Conservation (phyloP, 2,888 invertebrate genomes). For the Clostera curtula region DNA sequence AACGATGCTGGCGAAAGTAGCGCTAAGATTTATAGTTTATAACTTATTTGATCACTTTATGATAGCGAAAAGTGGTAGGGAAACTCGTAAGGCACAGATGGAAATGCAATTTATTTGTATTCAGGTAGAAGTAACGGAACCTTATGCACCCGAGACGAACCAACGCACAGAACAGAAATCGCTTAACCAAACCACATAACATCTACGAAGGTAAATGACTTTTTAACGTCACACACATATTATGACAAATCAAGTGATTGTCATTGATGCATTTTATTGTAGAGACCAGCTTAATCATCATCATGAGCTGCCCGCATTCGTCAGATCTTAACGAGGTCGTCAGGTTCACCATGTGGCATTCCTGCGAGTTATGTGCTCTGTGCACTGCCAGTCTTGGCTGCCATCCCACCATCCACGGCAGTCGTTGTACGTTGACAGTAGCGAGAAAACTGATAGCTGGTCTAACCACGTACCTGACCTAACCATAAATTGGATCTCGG, state of each 20-base stretch:
- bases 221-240: conserved; percentile 35
- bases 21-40: conserved; percentile 64
- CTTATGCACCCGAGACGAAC: conserved; percentile 38
- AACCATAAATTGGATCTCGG: too few species aligned
- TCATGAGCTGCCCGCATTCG: too few species aligned
- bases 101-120: conserved; percentile 46
- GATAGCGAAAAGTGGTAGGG: conserved; percentile 63
- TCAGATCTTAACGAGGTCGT: too few species aligned
- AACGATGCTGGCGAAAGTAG: conserved; percentile 60
- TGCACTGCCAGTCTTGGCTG: too few species aligned
- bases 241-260: conserved; percentile 23
- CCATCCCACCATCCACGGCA: too few species aligned
- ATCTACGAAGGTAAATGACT: conserved; percentile 43
- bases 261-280: too few species aligned
- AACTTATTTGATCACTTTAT: conserved; percentile 72
- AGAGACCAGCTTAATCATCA: too few species aligned
- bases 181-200: conserved; percentile 34
- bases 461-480: too few species aligned
- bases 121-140: conserved; percentile 46
- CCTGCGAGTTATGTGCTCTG: too few species aligned
- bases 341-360: too few species aligned
- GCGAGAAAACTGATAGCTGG: too few species aligned
- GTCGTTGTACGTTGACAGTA: too few species aligned
- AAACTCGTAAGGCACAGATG: conserved; percentile 62
- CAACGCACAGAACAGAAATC: conserved; percentile 44